These are phyloP conservation scores for Enteromius anoplus DNA, from an alignment of 2,797 vertebrate species.

Conservation along the genomic window DNA sequence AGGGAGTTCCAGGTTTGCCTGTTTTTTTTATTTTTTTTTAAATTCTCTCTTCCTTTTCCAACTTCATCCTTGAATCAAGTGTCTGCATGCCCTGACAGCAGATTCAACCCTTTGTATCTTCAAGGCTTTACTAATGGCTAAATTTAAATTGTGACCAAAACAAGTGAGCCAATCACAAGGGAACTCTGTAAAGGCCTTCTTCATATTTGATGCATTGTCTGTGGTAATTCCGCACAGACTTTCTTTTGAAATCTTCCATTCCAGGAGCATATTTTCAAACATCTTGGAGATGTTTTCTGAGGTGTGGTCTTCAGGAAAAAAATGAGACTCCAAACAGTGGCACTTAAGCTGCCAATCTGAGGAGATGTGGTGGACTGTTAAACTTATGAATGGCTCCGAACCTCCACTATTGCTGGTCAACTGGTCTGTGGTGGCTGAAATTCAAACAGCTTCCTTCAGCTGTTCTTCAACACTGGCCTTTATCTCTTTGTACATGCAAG, in stretches of 20 bases:
- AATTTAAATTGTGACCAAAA: not conserved
- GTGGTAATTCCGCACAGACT: not conserved
- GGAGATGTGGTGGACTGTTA: not conserved
- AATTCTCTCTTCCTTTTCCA: not conserved
- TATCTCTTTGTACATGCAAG: not conserved
- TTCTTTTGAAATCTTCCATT: not conserved
- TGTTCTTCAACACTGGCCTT: not conserved
- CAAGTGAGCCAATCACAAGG: not conserved
- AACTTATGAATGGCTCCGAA: not conserved
- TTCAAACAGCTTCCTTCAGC: not conserved
- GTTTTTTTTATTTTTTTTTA: not conserved
- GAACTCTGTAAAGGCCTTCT: not conserved
- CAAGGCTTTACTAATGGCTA: constrained; percentile 3
- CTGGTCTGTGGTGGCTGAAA: not conserved
- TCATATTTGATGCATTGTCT: not conserved
- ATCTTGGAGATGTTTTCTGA: not conserved
- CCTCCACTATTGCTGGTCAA: not conserved
- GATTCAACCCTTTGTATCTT: not conserved
- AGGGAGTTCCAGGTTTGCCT: not conserved
- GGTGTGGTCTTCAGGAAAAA: not conserved
- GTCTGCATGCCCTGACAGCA: not conserved
- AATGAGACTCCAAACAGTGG: not conserved
- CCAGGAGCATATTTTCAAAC: not conserved
- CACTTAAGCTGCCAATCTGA: not conserved
- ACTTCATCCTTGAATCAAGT: not conserved